Base-by-base conservation (phyloP, 1,140 invertebrate genomes). In the Saccostrea cuccullata region DNA sequence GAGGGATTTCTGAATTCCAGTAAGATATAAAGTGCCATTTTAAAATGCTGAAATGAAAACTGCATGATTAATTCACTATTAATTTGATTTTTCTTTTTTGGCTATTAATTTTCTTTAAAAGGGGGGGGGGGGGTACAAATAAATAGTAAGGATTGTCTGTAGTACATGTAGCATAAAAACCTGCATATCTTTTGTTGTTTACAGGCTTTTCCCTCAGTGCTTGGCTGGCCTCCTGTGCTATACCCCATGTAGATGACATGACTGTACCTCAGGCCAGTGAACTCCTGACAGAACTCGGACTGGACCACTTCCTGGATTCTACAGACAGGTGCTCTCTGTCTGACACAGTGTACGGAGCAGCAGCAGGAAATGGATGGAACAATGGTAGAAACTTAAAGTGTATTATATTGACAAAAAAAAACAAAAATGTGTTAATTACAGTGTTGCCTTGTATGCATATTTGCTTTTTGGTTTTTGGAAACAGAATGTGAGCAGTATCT, bases 401-500 rank as follows among this genome's bases (percentile, higher is more conserved):
- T 47, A 47, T n/a, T n/a, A n/a, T n/a, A n/a, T n/a, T n/a, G n/a
- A n/a, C n/a, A n/a, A n/a, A n/a, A n/a, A n/a, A n/a, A n/a, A n/a
- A 36, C 30, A 36, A 36, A 36, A 36, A 36, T 36, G 30, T 36
- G 30, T 36, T 36, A 36, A 36, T 36, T 36, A 36, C 30, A 36
- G 30, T 36, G 30, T 36, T 36, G 30, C 30, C 47, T 47, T 47
- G 1, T 9, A 8, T n/a, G n/a, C n/a, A n/a, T 47, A 6, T 47
- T 47, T 47, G 9, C 5, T 47, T 47, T 47, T 9, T 47, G 47
- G 0, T 47, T 47, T 47, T 55, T 55, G 60, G 8, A 77, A 30
- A n/a, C 89, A 90, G 89, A 90, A 17, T 90, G 89, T 82, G 56
- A 70, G 1, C 23, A 36, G n/a, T 60, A 64, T 36, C 13, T 9